Evolutionary conservation across 2,888 invertebrate species (phyloP).

Genomic region (Caradrina clavipalpis): DNA sequence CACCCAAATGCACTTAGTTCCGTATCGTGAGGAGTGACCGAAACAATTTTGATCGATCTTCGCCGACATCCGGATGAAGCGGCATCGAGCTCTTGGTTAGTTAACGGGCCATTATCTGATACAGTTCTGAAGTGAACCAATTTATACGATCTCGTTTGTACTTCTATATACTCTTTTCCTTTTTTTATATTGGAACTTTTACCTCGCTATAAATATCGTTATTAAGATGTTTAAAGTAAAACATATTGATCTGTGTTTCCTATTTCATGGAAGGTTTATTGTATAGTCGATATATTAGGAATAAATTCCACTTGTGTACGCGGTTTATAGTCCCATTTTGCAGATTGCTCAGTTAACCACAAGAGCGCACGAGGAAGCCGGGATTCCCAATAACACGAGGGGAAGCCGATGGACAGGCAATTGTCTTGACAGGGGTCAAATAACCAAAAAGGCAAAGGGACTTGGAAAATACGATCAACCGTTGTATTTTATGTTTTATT

Average conservation of each 20-base stretch:
- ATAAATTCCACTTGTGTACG: conserved; percentile 56
- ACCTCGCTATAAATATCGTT: neutral
- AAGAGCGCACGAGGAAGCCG: conserved; percentile 72
- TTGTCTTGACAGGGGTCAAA: conserved; percentile 85
- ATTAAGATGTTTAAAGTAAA: neutral
- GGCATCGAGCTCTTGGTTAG: conserved; percentile 71
- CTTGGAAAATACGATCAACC: conserved; percentile 60
- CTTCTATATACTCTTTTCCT: neutral
- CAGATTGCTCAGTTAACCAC: conserved; percentile 81
- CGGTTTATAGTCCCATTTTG: conserved; percentile 68
- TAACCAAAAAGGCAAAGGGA: conserved; percentile 74
- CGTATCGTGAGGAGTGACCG: conserved; percentile 28
- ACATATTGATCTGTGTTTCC: conserved; percentile 3
- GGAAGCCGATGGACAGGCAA: conserved; percentile 79
- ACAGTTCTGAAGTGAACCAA: conserved; percentile 37
- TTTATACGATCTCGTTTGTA: conserved; percentile 11
- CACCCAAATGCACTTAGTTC: conserved; percentile 37
- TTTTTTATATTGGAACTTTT: conserved; percentile 2
- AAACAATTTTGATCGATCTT: conserved; percentile 68
- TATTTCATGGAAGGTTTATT: conserved; percentile 13
- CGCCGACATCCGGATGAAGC: conserved; percentile 71
- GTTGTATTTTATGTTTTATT: conserved; percentile 53
- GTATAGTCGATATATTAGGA: conserved; percentile 36
- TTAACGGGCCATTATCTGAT: conserved; percentile 67
- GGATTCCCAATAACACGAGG: conserved; percentile 82